A percentile compares a stretch with the other conserved stretches of the same genome.
Evolutionary conservation across 2,113 vertebrate genomes (phyloP).

Genomic region (Corythaixoides concolor): DNA sequence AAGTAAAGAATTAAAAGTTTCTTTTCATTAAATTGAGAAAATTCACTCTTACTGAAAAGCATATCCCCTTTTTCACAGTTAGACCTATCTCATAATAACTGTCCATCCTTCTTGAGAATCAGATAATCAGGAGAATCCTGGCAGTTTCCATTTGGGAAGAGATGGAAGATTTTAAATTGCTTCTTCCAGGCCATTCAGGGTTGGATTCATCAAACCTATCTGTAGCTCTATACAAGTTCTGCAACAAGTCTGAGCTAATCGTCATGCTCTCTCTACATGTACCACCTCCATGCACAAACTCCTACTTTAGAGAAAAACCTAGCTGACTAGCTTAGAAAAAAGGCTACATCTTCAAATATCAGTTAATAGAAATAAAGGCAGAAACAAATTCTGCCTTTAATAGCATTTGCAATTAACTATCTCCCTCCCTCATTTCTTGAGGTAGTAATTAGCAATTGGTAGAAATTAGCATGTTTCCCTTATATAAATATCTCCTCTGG

Average conservation of each 20-base stretch:
- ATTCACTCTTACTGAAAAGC: background rate
- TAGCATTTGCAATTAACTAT: background rate
- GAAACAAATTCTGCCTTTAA: background rate
- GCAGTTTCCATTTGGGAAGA: background rate
- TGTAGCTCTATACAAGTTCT: background rate
- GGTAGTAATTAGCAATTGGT: background rate
- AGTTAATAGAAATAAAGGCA: no score
- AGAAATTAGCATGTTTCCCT: background rate
- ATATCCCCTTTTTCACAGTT: background rate
- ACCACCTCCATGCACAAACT: no score
- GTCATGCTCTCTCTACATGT: background rate
- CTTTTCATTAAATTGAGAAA: background rate
- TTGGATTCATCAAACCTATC: background rate
- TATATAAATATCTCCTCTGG: background rate
- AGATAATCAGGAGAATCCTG: background rate
- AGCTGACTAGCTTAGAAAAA: background rate
- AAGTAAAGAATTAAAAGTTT: background rate
- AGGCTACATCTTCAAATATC: background rate
- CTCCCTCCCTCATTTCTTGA: background rate
- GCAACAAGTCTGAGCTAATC: background rate
- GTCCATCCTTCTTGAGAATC: background rate
- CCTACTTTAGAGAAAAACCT: background rate
- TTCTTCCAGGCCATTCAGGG: background rate
- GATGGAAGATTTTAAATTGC: background rate
- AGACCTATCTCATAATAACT: background rate